Evolutionary conservation across 2,888 invertebrate species (phyloP).

Genomic region (Macrophya annulata): DNA sequence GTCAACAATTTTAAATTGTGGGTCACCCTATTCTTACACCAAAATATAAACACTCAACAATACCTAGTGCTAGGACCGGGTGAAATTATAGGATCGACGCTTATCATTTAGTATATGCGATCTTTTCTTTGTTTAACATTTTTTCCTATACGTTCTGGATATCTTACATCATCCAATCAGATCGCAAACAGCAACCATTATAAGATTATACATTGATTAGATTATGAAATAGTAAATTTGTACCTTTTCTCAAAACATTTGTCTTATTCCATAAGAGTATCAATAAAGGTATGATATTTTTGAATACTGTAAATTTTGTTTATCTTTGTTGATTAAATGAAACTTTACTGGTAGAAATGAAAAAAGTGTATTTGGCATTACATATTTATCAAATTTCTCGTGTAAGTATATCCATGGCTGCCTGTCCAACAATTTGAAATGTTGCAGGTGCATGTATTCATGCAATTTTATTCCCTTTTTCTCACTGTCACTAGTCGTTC

Average conservation of each 20-base stretch:
- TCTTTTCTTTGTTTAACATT: not conserved
- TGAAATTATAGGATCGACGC: not conserved
- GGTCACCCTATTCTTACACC: conserved; percentile 8
- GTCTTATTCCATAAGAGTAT: conserved; percentile 55
- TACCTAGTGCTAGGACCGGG: not conserved
- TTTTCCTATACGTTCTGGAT: not conserved
- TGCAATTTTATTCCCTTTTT: not conserved
- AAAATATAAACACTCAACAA: conserved; percentile 2
- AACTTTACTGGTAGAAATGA: not conserved
- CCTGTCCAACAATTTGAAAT: not conserved
- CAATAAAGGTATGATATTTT: conserved; percentile 69
- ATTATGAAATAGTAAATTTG: conserved; percentile 11
- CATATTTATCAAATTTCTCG: conserved; percentile 14
- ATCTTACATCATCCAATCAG: not conserved
- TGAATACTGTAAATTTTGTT: conserved; percentile 50
- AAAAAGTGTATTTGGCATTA: not conserved
- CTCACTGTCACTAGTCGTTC: conserved; percentile 25
- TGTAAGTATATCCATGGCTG: conserved; percentile 43
- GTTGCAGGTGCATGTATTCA: not conserved
- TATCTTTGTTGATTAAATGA: not conserved
- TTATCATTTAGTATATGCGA: not conserved
- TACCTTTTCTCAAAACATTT: conserved; percentile 24
- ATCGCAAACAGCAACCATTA: not conserved
- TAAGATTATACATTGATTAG: conserved; percentile 20
- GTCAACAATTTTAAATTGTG: conserved; percentile 1